These are phyloP conservation scores for Manis crassicaudata DNA, from an alignment of 2,797 vertebrate species.

Conservation along the genomic window DNA sequence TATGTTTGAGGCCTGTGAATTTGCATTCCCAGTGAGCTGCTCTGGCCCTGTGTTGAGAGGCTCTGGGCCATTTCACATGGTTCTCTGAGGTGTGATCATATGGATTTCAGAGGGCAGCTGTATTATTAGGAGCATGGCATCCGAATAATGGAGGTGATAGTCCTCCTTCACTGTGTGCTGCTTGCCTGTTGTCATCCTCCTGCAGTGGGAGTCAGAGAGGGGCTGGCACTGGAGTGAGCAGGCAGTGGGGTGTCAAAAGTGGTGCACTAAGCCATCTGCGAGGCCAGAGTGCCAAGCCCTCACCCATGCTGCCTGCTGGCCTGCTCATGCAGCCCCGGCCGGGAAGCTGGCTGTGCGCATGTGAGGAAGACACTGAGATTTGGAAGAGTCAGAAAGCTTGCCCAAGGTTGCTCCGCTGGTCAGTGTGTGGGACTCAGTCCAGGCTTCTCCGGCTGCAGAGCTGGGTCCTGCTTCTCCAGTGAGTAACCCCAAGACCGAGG, in stretches of 20 bases:
- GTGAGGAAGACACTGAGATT: neutral
- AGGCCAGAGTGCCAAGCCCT: neutral
- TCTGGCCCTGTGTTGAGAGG: neutral
- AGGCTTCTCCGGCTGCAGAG: neutral
- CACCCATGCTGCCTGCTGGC: neutral
- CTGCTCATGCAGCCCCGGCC: neutral
- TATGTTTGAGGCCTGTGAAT: neutral
- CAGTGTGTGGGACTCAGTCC: neutral
- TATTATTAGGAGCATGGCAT: neutral
- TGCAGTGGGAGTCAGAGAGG: neutral
- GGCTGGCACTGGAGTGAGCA: neutral
- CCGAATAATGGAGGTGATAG: neutral
- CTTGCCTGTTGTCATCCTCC: neutral
- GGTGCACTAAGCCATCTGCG: neutral
- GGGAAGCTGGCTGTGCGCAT: neutral
- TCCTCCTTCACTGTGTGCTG: neutral
- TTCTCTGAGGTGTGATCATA: neutral
- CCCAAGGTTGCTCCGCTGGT: neutral
- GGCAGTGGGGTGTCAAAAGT: neutral
- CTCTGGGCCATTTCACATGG: neutral
- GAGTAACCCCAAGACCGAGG: neutral
- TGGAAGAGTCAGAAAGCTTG: neutral
- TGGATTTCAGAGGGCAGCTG: neutral
- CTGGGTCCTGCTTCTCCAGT: neutral
- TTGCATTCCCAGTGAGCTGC: neutral